A percentile compares a stretch with the other conserved stretches of the same genome.
Evolutionary conservation across 1,140 invertebrate genomes (phyloP).

Genomic region (Dinothrombium tinctorium): DNA sequence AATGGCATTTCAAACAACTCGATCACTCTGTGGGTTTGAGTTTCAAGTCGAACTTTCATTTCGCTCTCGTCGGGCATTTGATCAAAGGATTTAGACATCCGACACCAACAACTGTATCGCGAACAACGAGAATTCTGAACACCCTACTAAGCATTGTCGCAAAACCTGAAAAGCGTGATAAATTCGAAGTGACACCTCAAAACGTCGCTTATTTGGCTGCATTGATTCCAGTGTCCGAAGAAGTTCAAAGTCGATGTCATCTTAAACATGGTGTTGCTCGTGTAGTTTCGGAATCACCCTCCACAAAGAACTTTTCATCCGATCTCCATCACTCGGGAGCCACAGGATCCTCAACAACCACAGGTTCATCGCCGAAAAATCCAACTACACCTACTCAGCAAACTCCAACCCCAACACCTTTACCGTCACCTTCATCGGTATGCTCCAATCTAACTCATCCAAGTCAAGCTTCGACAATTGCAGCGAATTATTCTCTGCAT

Average conservation of each 20-base stretch:
- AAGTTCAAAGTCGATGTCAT: constrained; percentile 79
- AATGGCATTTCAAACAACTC: constrained; percentile 92
- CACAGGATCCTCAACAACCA: background rate
- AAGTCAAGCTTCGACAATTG: constrained; percentile 6
- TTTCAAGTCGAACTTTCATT: constrained; percentile 75
- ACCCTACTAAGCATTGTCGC: constrained; percentile 69
- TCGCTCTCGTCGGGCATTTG: constrained; percentile 85
- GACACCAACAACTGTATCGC: constrained; percentile 63
- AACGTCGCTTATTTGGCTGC: constrained; percentile 76
- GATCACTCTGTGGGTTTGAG: constrained; percentile 79
- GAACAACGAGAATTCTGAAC: constrained; percentile 65
- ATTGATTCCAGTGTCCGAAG: constrained; percentile 78
- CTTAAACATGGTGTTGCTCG: constrained; percentile 57
- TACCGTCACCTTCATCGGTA: constrained; percentile 12
- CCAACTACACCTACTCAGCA: constrained; percentile 13
- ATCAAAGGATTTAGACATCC: constrained; percentile 87
- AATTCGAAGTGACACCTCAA: constrained; percentile 44
- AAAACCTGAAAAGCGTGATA: constrained; percentile 42
- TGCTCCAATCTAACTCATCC: constrained; percentile 5
- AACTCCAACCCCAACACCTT: constrained; percentile 12
- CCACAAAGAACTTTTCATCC: constrained; percentile 27
- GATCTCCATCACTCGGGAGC: constrained; percentile 19
- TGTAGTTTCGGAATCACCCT: constrained; percentile 25
- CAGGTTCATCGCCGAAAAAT: constrained; percentile 7
- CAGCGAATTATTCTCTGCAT: background rate